Evolutionary conservation across 2,888 invertebrate genomes (phyloP).

Genomic region (Zhuqinia jingwanae): DNA sequence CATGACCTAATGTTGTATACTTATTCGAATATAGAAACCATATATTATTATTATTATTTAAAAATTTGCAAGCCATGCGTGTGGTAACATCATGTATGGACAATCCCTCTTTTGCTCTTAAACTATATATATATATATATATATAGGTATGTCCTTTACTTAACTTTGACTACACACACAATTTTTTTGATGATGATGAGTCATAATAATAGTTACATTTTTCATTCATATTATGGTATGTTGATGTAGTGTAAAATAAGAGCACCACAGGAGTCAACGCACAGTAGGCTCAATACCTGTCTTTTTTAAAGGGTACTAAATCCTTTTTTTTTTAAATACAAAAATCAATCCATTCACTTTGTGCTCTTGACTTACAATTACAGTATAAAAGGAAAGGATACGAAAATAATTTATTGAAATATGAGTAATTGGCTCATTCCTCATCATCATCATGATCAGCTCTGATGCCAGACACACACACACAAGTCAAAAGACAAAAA

Average conservation of each 20-base stretch:
- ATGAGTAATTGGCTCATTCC: constrained; percentile 53
- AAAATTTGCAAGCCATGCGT: no score
- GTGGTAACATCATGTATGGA: constrained; percentile 21
- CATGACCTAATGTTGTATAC: no score
- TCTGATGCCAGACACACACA: no score
- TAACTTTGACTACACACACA: not conserved
- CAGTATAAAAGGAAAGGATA: constrained; percentile 39
- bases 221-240: not conserved
- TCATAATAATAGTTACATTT: constrained; percentile 24
- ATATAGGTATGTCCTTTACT: not conserved
- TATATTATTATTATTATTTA: no score
- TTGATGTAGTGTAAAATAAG: not conserved
- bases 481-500: constrained; percentile 4
- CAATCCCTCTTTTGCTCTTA: constrained; percentile 11
- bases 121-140: not conserved
- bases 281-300: constrained; percentile 29
- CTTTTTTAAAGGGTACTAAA: constrained; percentile 23
- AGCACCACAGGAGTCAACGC: constrained; percentile 12
- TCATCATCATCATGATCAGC: not conserved
- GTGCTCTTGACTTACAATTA: constrained; percentile 60
- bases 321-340: no score
- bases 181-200: not conserved
- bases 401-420: constrained; percentile 41
- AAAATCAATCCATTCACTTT: constrained; percentile 58
- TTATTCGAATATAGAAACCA: no score